These are phyloP conservation scores for Sebastiscus tertius DNA, from an alignment of 2,797 vertebrate genomes.

Conservation along the genomic window DNA sequence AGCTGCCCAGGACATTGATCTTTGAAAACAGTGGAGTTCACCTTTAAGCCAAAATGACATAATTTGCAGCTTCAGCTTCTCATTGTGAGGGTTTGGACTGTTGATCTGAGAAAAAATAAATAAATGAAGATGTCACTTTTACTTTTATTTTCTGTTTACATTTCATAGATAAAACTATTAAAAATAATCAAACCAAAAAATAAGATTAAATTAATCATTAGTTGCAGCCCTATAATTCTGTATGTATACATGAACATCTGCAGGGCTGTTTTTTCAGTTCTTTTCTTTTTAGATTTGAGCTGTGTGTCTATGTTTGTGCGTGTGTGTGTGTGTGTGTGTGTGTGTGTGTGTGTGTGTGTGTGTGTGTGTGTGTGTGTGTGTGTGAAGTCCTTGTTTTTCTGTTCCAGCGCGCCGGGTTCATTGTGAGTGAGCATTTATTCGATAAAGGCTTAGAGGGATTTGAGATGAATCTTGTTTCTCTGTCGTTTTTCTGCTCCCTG, in stretches of 20 bases:
- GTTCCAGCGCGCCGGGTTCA: conserved; percentile 51
- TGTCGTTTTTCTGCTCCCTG: conserved; percentile 34
- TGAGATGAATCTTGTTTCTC: conserved; percentile 58
- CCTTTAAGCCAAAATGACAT: neutral
- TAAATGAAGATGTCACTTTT: neutral
- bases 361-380: neutral
- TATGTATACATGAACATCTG: neutral
- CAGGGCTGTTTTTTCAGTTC: neutral
- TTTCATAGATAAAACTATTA: neutral
- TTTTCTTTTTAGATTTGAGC: conserved; percentile 7
- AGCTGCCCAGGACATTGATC: neutral
- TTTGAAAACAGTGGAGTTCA: neutral
- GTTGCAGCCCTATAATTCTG: neutral
- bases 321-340: neutral
- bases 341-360: neutral
- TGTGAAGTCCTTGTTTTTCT: conserved; percentile 56
- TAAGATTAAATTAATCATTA: neutral
- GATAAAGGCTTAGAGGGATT: conserved; percentile 72
- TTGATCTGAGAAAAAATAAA: neutral
- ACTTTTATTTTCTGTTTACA: neutral
- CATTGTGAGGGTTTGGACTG: neutral
- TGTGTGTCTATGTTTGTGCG: neutral
- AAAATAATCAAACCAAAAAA: neutral
- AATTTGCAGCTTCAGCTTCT: neutral
- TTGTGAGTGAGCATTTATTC: conserved; percentile 61